Base-by-base conservation (phyloP, 2,888 invertebrate species). In the Bombylius discolor region DNA sequence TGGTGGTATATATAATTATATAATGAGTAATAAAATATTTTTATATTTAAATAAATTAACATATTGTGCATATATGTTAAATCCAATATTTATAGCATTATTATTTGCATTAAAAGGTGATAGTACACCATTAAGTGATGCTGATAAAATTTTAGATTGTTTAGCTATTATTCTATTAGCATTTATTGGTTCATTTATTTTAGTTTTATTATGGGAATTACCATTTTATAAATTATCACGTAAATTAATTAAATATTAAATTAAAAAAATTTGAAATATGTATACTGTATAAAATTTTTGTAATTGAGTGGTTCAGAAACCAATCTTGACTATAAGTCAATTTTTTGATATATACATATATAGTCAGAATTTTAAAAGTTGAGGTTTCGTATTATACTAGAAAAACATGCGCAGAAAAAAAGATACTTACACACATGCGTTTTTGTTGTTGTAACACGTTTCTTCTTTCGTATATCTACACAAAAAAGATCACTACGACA, bases 51-150 rank as follows among this genome's bases (percentile, higher is more conserved):
- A 68, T 58, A 69, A 68, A 60, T 66, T 68, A 57, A 67, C 66
- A 56, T 70, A 62, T 57, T 64, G 66, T 55, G 64, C 68, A 55
- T 70, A 68, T 54, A 66, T 70, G 67, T 31, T 68, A 49, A 66
- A 67, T 13, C 70, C 70, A 36, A 59, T 68, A 23, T 51, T 67
- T 14, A 64, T 68, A 51, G 56, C 66, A 31, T 51, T 59, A 33
- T 52, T 63, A 42, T 69, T 65, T 50, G 68, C 65, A 9, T 36
- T 64, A 34, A 64, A 66, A 52, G 62, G 63, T 32, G 64, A 68
- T 44, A 61, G 66, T 50, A 67, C 67, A 32, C 60, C 58, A 49
- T 68, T 68, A 55, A 65, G 61, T 57, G 68, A 68, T 59, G 59
- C 66, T 12, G 62, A 63, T 31, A 65, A 68, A 23, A 61, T 56